phyloP scores from a whole-genome alignment of 2,888 invertebrate genomes.

The Drosophila monieri region DNA sequence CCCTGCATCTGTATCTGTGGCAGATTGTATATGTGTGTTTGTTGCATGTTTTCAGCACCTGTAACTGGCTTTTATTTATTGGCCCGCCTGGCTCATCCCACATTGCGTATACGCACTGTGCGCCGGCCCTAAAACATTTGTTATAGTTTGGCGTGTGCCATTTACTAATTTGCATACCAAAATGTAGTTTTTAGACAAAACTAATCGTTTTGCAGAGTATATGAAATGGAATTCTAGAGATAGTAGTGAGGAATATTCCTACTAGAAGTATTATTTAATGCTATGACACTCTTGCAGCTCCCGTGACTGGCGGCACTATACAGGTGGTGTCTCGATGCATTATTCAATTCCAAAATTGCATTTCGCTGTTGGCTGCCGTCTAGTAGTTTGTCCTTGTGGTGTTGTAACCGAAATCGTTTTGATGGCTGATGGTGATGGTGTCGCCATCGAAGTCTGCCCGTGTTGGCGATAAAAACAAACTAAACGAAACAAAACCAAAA shows the following conservation, averaged over 20 bases:
- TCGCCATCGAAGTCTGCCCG: conserved; percentile 51
- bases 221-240: not conserved
- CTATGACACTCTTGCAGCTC: conserved; percentile 14
- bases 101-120: conserved; percentile 61
- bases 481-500: not conserved
- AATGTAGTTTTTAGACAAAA: conserved; percentile 6
- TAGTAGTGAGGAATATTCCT: not conserved
- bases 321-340: conserved; percentile 46
- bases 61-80: conserved; percentile 54
- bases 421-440: conserved; percentile 42
- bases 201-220: no score
- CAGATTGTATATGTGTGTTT: not conserved
- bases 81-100: conserved; percentile 14
- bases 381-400: conserved; percentile 46
- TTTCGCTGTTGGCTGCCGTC: conserved; percentile 25
- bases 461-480: conserved; percentile 52
- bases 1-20: conserved; percentile 15
- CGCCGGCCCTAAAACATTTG: conserved; percentile 21
- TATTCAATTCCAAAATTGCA: conserved; percentile 52
- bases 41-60: conserved; percentile 54
- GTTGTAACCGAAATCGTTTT: conserved; percentile 64
- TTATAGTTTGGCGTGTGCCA: conserved; percentile 13
- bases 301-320: conserved; percentile 24
- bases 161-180: conserved; percentile 58
- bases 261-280: conserved; percentile 6